Evolutionary conservation across 1,140 invertebrate species (phyloP), one percentile per base, ranked within the genome.

Genomic region (Bombus waltoni): DNA sequence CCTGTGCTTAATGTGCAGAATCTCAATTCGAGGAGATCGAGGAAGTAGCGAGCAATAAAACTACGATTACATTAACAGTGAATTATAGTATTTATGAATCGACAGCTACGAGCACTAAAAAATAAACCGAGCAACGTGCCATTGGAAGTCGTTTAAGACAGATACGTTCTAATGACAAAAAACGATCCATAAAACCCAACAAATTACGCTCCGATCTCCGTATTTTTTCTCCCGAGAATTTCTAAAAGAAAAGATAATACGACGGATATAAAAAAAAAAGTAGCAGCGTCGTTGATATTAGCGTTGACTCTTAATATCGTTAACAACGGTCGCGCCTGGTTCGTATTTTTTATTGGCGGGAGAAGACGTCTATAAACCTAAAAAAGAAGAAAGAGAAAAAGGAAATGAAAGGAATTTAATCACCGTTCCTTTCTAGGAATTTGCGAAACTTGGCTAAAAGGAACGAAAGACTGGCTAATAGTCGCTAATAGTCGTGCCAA

Each of bases 21-120:
- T 62, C 74, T 59, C n/a, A 62, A 76, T 35, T 15, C 74, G 38
- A n/a, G 25, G 13, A 13, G 11, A 76, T 76, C 35, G 18, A 77
- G 75, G 57, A 77, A 77, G 59, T 25, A 9, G 75, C 25, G n/a
- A 28, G 57, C 35, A 38, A 59, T 77, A 62, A 77, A 77, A 59
- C 57, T 18, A 10, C 57, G 75, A 77, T 77, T 77, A 62, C 57
- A 77, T 62, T 76, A 62, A n/a, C 75, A 6, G 9, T 1, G 57
- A 62, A 47, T 59, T 62, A 62, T 9, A 77, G 57, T 62, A 77
- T 77, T 28, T 62, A 42, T 22, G 75, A 57, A 32, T 77, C 35
- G 75, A 40, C 42, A 73, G 28, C 3, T n/a, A 44, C 28, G 42
- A 44, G 13, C 13, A 28, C 3, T 15, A n/a, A 40, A 42, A n/a